These are phyloP conservation scores for Phrynocephalus versicolor DNA, from an alignment of 2,113 vertebrate genomes.

Conservation along the genomic window DNA sequence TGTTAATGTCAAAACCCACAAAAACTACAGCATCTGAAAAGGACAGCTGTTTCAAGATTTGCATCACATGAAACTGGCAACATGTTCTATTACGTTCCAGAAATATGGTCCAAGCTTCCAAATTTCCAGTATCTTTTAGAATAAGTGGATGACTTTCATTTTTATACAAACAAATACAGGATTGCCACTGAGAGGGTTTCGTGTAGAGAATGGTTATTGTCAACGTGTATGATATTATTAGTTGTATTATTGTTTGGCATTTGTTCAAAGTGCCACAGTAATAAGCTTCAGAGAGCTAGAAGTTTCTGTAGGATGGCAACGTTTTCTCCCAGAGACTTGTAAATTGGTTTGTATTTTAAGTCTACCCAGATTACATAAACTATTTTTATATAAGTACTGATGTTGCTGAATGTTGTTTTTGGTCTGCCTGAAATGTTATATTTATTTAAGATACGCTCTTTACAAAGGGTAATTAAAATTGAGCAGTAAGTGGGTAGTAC, in stretches of 20 bases:
- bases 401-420: background rate
- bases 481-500: background rate
- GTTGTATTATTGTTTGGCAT: background rate
- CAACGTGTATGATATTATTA: too few relatives aligned
- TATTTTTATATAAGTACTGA: background rate
- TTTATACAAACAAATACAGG: background rate
- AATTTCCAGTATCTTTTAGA: background rate
- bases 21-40: constrained; percentile 2
- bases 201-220: constrained; percentile 2
- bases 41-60: background rate
- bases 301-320: background rate
- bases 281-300: constrained; percentile 2
- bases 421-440: background rate
- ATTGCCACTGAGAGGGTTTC: background rate
- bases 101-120: background rate
- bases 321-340: accelerated
- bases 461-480: background rate
- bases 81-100: background rate
- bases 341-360: constrained; percentile 5
- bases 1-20: background rate
- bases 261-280: constrained; percentile 6
- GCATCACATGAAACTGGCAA: constrained; percentile 8
- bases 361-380: constrained; percentile 28
- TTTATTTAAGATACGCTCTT: background rate
- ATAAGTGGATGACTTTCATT: background rate